Conservation (phyloP, 2,888 invertebrate species). For the Cryptosula pallasiana region DNA sequence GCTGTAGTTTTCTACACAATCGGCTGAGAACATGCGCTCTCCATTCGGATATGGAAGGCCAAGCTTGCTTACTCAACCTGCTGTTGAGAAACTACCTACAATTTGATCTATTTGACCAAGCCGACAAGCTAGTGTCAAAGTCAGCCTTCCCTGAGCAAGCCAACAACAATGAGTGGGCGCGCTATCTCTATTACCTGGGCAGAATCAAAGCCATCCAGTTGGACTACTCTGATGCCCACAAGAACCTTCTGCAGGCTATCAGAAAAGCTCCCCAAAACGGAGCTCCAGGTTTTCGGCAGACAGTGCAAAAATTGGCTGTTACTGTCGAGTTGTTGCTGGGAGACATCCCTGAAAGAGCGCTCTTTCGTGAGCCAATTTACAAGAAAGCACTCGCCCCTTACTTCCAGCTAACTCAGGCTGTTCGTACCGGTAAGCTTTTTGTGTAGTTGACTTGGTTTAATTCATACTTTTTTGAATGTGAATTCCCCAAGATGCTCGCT, state of each 20-base stretch:
- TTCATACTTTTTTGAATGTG: neutral
- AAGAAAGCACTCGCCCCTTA: constrained; percentile 87
- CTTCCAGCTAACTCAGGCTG: constrained; percentile 84
- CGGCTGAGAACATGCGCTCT: constrained; percentile 90
- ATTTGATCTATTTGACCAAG: constrained; percentile 90
- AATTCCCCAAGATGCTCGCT: no score
- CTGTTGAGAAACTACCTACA: constrained; percentile 90
- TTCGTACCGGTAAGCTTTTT: constrained; percentile 29
- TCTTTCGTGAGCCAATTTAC: constrained; percentile 85
- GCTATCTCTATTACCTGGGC: constrained; percentile 90
- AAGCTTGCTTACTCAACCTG: constrained; percentile 93
- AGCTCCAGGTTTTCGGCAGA: constrained; percentile 97
- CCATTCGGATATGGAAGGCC: constrained; percentile 92
- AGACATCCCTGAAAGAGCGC: constrained; percentile 92
- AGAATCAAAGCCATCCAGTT: constrained; percentile 96
- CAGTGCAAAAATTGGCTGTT: constrained; percentile 85
- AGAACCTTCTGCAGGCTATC: constrained; percentile 84
- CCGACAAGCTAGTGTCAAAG: constrained; percentile 93
- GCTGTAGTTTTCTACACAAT: constrained; percentile 66
- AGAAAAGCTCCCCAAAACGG: constrained; percentile 96
- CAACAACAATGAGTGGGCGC: constrained; percentile 97
- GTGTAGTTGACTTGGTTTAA: neutral
- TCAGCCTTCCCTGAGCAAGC: constrained; percentile 94
- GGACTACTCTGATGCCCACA: constrained; percentile 95
- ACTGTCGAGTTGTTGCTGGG: constrained; percentile 91